Conservation (phyloP, 2,113 vertebrate species). For the Labeo rohita region DNA sequence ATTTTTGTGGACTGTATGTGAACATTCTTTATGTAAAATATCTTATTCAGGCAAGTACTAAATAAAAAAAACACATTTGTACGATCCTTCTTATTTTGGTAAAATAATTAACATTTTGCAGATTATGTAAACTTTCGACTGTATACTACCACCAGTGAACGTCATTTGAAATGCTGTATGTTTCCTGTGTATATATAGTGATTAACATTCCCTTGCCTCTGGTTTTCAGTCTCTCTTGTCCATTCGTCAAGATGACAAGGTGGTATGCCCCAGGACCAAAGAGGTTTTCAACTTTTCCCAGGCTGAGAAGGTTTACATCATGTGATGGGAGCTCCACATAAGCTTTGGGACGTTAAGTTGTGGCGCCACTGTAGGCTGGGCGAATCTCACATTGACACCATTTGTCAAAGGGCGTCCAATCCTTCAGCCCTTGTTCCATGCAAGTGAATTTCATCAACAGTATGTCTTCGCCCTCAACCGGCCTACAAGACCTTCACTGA, state of each 20-base stretch:
- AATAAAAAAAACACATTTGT: too few relatives aligned
- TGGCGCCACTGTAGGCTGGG: constrained; percentile 41
- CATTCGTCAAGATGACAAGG: constrained; percentile 99
- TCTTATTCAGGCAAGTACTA: too few relatives aligned
- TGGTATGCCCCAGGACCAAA: constrained; percentile 99
- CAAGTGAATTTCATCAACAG: constrained; percentile 35
- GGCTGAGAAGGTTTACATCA: constrained; percentile 99
- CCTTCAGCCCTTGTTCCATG: constrained; percentile 27
- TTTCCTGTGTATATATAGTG: not conserved
- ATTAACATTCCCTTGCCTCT: constrained; percentile 39
- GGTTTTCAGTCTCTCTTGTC: constrained; percentile 92
- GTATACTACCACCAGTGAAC: too few relatives aligned
- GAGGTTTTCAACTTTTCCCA: constrained; percentile 99
- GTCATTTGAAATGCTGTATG: not conserved
- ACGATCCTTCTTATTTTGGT: too few relatives aligned
- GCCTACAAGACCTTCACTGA: constrained; percentile 35
- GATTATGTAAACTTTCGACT: too few relatives aligned
- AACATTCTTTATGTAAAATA: too few relatives aligned
- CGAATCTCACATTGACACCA: constrained; percentile 53
- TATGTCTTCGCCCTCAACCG: constrained; percentile 11
- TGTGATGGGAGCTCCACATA: constrained; percentile 77
- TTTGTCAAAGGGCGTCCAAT: constrained; percentile 34
- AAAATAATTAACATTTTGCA: too few relatives aligned
- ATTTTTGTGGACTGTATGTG: too few relatives aligned
- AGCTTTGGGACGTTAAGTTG: constrained; percentile 34